Evolutionary conservation across 2,797 vertebrate species (phyloP).

Genomic region (Melanotaenia maccullochi): DNA sequence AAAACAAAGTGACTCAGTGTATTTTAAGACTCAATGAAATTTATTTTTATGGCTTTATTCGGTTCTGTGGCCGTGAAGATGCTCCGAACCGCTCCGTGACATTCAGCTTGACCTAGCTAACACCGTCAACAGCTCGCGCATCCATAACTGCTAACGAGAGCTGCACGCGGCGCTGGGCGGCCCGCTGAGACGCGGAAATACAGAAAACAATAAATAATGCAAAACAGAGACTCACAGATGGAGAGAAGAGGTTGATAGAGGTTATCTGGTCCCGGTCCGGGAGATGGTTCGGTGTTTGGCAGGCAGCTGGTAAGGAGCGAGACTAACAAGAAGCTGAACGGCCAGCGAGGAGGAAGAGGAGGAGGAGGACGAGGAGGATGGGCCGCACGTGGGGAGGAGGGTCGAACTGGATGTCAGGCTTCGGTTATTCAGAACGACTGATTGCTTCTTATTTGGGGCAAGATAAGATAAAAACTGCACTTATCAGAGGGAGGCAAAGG

Average conservation of each 20-base stretch:
- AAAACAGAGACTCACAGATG: slow-evolving; percentile 16
- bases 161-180: not conserved
- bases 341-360: slow-evolving; percentile 2
- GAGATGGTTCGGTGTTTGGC: not conserved
- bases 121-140: not conserved
- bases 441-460: not conserved
- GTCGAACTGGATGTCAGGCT: not conserved
- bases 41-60: too few species aligned
- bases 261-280: slow-evolving; percentile 1
- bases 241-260: not conserved
- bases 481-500: not conserved
- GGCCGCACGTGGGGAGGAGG: not conserved
- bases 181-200: too few species aligned
- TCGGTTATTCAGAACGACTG: not conserved
- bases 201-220: not conserved
- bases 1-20: too few species aligned
- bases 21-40: too few species aligned
- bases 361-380: not conserved
- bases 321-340: not conserved
- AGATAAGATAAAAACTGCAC: not conserved
- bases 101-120: not conserved
- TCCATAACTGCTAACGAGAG: not conserved
- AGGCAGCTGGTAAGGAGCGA: not conserved
- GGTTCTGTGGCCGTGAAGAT: too few species aligned
- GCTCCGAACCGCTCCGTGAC: rapidly evolving